Evolutionary conservation across 2,797 vertebrate species (phyloP).

Genomic region (Manis pentadactyla): DNA sequence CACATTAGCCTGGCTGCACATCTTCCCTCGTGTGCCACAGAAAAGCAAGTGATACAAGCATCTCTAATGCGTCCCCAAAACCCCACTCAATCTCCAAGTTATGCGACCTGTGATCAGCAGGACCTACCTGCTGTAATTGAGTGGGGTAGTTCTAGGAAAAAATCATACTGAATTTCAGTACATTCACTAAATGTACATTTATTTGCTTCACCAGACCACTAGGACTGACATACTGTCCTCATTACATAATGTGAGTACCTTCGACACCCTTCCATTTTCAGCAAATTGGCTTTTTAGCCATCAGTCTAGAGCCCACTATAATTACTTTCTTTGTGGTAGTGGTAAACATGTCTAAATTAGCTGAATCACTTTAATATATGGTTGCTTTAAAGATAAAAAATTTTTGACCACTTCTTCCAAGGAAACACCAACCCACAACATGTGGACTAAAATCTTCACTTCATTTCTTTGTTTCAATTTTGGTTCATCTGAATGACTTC

Average conservation of each 20-base stretch:
- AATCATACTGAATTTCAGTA: slow-evolving; percentile 71
- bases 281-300: slow-evolving; percentile 54
- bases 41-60: neutral
- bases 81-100: slow-evolving; percentile 26
- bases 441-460: slow-evolving; percentile 68
- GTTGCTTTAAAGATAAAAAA: slow-evolving; percentile 70
- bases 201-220: slow-evolving; percentile 61
- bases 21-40: neutral
- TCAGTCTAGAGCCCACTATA: slow-evolving; percentile 52
- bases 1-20: neutral
- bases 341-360: slow-evolving; percentile 72
- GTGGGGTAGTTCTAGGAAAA: slow-evolving; percentile 71
- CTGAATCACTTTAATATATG: slow-evolving; percentile 74
- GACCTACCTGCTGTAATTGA: slow-evolving; percentile 71
- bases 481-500: slow-evolving; percentile 57
- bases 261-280: slow-evolving; percentile 61
- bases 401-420: slow-evolving; percentile 49
- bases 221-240: slow-evolving; percentile 55
- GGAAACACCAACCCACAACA: slow-evolving; percentile 56
- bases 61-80: neutral
- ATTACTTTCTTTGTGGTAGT: slow-evolving; percentile 77
- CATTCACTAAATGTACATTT: slow-evolving; percentile 60
- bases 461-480: slow-evolving; percentile 67
- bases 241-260: slow-evolving; percentile 67
- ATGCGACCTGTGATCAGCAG: slow-evolving; percentile 68